phyloP scores from a whole-genome alignment of 2,888 invertebrate genomes.

The Himalopsyche kuldschensis region DNA sequence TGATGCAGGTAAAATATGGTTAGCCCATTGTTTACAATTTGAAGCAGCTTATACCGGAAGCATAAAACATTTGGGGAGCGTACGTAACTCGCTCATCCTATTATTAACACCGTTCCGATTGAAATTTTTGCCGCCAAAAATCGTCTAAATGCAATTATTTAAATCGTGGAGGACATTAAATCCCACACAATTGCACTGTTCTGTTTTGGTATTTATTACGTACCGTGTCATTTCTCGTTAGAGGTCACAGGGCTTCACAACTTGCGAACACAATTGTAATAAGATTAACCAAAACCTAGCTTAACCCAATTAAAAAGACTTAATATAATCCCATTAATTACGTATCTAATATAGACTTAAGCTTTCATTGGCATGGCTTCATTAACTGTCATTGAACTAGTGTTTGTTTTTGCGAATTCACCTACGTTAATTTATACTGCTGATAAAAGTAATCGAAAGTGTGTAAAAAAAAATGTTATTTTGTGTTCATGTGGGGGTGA shows the following conservation, averaged over 20 bases:
- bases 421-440: background rate
- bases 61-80: background rate
- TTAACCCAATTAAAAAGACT: too few species aligned
- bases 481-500: background rate
- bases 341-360: too few species aligned
- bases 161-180: background rate
- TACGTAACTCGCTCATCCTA: background rate
- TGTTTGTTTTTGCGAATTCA: background rate
- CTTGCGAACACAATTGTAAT: background rate
- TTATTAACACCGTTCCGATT: background rate
- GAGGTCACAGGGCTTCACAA: background rate
- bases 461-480: background rate
- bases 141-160: background rate
- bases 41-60: background rate
- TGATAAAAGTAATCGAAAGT: background rate
- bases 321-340: too few species aligned
- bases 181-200: background rate
- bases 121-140: background rate
- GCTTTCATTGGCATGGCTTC: too few species aligned
- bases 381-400: background rate
- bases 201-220: background rate
- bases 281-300: too few species aligned
- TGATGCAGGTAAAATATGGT: background rate
- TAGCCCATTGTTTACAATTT: background rate
- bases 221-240: background rate